Base-by-base conservation (phyloP, 2,113 vertebrate species). In the Colinus virginianus region DNA sequence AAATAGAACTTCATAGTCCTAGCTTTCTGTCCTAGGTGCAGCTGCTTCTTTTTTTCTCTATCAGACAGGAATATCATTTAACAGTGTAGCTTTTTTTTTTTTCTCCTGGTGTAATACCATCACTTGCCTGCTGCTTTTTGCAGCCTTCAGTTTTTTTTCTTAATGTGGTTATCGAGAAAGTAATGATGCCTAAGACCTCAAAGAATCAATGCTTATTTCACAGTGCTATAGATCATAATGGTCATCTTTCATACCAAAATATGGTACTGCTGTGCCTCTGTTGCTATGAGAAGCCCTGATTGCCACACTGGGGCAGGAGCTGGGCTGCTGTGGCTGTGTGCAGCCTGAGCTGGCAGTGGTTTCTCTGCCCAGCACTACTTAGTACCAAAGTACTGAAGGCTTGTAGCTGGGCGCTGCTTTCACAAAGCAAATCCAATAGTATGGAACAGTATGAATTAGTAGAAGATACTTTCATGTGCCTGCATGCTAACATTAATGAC, bases 161-260 rank as follows among this genome's bases (percentile, higher is more conserved):
- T 63, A 15, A 34, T 7, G 21, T 8, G 36, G 15, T 80, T 46
- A 7, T 48, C 16, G 8, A 68, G 48, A 61, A 90, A 55, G 9
- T 21, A 30, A 45, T 11, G 23, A 7, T 26, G 16, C 30, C 22
- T 7, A 8, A 64, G 28, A 7, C 36, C 38, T 5, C 13, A 58
- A n/a, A 45, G 58, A 40, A 3, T 18, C 53, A 22, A 2, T 20
- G 70, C n/a, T 25, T n/a, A 3, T 34, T 76, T 36, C n/a, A 12
- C 11, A 2, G 11, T 17, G 22, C n/a, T 0, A 0, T n/a, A 46
- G 13, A 13, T 42, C 40, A 22, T 32, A 7, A 7, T 1, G 22
- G 12, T 19, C 3, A 0, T 53, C 15, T 38, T 38, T 42, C 9
- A 2, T 19, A 25, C 19, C n/a, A 43, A 9, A 75, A 64, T 6